phyloP scores from a whole-genome alignment of 2,797 vertebrate genomes.

The Cuculus canorus region DNA sequence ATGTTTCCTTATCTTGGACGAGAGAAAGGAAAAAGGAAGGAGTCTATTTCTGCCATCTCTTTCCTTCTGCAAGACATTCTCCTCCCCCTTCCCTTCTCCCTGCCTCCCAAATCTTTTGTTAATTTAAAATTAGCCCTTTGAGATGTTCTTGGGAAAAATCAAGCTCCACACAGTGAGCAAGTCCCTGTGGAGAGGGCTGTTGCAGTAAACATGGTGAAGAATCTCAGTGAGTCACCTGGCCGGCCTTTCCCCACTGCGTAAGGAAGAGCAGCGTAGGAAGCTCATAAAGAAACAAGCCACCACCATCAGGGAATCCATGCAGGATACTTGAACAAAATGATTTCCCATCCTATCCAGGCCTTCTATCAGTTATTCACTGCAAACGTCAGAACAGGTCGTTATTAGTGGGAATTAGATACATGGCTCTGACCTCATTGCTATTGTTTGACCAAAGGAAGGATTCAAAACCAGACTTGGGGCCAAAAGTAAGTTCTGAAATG shows the following conservation, averaged over 20 bases:
- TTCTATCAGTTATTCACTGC: neutral
- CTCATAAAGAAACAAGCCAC: slow-evolving; percentile 16
- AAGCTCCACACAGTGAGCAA: neutral
- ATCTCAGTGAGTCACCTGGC: slow-evolving; percentile 56
- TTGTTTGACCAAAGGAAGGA: slow-evolving; percentile 64
- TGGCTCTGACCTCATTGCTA: slow-evolving; percentile 50
- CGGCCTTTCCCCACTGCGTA: neutral
- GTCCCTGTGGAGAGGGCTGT: slow-evolving; percentile 38
- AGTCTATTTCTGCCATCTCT: slow-evolving; percentile 64
- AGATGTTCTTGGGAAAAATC: slow-evolving; percentile 69
- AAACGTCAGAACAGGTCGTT: neutral
- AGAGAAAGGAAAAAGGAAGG: slow-evolving; percentile 70
- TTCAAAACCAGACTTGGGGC: slow-evolving; percentile 26
- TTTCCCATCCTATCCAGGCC: slow-evolving; percentile 20
- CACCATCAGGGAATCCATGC: neutral
- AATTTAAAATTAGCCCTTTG: slow-evolving; percentile 69
- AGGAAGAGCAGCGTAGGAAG: slow-evolving; percentile 26
- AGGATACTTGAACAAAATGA: neutral
- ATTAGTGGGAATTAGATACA: neutral
- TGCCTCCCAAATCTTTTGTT: slow-evolving; percentile 71
- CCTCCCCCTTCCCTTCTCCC: slow-evolving; percentile 37
- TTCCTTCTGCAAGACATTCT: slow-evolving; percentile 31
- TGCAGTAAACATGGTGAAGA: slow-evolving; percentile 39
- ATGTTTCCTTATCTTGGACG: slow-evolving; percentile 68
- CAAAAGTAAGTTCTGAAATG: slow-evolving; percentile 22